Evolutionary conservation across 2,888 invertebrate genomes (phyloP).

Genomic region (Anthophora plumipes): DNA sequence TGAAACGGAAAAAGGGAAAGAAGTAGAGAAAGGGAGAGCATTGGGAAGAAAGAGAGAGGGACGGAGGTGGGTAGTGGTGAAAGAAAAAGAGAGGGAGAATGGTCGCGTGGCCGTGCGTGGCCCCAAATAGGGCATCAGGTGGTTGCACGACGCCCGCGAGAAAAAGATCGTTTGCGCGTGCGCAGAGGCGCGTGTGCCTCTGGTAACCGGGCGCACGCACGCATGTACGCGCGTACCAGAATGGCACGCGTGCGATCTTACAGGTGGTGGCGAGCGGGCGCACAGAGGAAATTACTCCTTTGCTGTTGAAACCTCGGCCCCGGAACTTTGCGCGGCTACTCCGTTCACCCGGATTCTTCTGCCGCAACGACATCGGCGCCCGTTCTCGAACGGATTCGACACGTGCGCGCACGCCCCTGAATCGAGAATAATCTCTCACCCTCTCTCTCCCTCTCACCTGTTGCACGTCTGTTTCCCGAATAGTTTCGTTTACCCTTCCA

Average conservation of each 20-base stretch:
- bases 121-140: slow-evolving; percentile 83
- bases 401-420: background rate
- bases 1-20: background rate
- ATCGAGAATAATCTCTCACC: slow-evolving; percentile 12
- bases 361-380: slow-evolving; percentile 13
- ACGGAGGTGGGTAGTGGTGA: slow-evolving; percentile 7
- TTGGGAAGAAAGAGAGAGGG: background rate
- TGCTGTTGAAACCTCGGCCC: slow-evolving; percentile 25
- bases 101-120: slow-evolving; percentile 81
- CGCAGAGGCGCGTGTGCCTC: slow-evolving; percentile 69
- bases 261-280: slow-evolving; percentile 59
- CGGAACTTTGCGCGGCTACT: slow-evolving; percentile 28
- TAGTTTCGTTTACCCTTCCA: background rate
- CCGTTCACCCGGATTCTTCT: slow-evolving; percentile 39
- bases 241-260: slow-evolving; percentile 67
- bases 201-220: slow-evolving; percentile 59
- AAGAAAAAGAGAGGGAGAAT: slow-evolving; percentile 57
- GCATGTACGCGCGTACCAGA: slow-evolving; percentile 52
- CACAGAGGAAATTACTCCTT: slow-evolving; percentile 64
- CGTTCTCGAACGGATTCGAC: slow-evolving; percentile 20
- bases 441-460: slow-evolving; percentile 28
- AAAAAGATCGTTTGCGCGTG: slow-evolving; percentile 73
- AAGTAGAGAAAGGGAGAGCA: background rate
- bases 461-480: slow-evolving; percentile 25
- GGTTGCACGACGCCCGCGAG: slow-evolving; percentile 77